Base-by-base conservation (phyloP, 2,113 vertebrate species). In the Perca schrenkii region DNA sequence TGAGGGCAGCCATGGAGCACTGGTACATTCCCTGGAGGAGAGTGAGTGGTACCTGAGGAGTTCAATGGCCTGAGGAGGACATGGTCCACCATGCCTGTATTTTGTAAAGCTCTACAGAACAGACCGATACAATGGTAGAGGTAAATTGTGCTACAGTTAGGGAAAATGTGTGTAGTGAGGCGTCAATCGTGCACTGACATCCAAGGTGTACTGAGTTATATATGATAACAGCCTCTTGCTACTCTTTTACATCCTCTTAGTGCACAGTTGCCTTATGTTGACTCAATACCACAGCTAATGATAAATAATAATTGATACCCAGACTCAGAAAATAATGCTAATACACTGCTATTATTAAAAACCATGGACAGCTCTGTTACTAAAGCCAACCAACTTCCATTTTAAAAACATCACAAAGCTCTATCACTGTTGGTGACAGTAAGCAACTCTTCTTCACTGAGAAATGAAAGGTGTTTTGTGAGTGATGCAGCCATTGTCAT, bases 11-110 rank as follows among this genome's bases (percentile, higher is more conserved):
- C 82, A 63, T 75, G 86, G 87, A 89, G 87, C 84, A 25, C 79
- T 47, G 64, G 74, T 62, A 83, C 80, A 76, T 88, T 74, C 71
- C 68, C 83, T 70, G 87, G 82, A 63, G 69, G 65, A 34, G 70
- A 66, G 43, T 74, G 88, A 81, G 69, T 61, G 84, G 87, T 83
- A 88, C 83, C 86, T 72, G 84, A 91, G 87, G 93, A 91, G 88
- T 82, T 90, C 93, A 95, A 95, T 94, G 92, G 92, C 86, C 88
- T 84, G 88, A 85, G 73, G 91, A 93, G 83, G 86, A 91, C 88
- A 92, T 78, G 76, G 81, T 84, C 90, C 84, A 81, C 77, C 46
- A 69, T 86, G 76, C 73, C 67, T 85, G 72, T 69, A 36, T 72
- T 84, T 58, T 74, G 74, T 63, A 63, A 86, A 82, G 83, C 79